phyloP scores from a whole-genome alignment of 1,140 invertebrate species.

The Euwallacea similis region DNA sequence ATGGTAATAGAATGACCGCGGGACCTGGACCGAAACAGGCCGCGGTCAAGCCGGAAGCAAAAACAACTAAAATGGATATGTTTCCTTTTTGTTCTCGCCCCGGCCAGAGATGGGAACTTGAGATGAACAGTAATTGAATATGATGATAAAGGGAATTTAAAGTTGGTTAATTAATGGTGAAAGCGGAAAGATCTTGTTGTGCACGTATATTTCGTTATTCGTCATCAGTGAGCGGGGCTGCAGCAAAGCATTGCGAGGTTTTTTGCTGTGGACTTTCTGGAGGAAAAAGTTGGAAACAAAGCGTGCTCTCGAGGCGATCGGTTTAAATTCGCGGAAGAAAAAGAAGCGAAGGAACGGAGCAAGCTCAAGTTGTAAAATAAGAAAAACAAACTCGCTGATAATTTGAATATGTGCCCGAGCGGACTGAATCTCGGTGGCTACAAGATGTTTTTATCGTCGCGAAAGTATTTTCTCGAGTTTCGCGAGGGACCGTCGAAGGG shows the following conservation, averaged over 20 bases:
- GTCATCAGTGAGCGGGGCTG: too few relatives aligned
- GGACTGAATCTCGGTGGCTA: conserved; percentile 53
- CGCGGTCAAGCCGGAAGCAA: conserved; percentile 48
- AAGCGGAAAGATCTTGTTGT: too few relatives aligned
- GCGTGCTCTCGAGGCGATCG: conserved; percentile 15
- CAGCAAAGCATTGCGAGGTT: too few relatives aligned
- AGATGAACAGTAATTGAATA: conserved; percentile 45
- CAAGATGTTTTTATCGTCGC: conserved; percentile 55
- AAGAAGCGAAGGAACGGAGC: conserved; percentile 31
- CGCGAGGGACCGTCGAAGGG: conserved; percentile 40
- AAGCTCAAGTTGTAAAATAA: conserved; percentile 46
- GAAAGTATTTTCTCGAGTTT: conserved; percentile 50
- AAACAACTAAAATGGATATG: conserved; percentile 54
- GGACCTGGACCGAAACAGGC: conserved; percentile 41
- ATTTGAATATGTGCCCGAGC: conserved; percentile 54
- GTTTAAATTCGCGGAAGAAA: conserved; percentile 27
- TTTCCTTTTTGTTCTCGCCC: conserved; percentile 53
- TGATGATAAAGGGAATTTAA: conserved; percentile 39
- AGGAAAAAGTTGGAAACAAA: conserved; percentile 13
- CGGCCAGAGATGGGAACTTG: conserved; percentile 40
- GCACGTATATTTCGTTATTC: too few relatives aligned
- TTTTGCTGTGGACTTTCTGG: neutral
- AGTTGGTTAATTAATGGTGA: conserved; percentile 17
- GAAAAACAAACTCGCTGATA: conserved; percentile 55
- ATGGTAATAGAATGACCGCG: conserved; percentile 55